Conservation (phyloP, 2,797 vertebrate species). For the Thripadectes ignobilis region DNA sequence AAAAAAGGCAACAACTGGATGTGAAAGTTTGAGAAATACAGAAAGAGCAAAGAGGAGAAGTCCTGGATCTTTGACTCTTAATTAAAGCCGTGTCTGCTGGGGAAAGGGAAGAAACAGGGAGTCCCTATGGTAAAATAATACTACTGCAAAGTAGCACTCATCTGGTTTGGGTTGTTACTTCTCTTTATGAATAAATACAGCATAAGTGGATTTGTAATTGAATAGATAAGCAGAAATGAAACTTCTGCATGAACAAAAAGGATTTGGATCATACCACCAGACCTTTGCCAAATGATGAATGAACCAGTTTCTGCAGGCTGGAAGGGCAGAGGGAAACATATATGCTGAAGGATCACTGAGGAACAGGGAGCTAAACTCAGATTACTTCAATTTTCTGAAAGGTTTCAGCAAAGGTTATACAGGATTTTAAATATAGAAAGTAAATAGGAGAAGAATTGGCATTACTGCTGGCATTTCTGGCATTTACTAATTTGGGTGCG, state of each 20-base stretch:
- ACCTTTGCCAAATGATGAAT: not conserved
- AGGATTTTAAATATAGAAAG: conserved; percentile 1
- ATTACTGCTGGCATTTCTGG: conserved; percentile 43
- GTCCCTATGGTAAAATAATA: not conserved
- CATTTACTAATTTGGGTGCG: not conserved
- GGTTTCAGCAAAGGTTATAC: conserved; percentile 45
- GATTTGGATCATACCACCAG: not conserved
- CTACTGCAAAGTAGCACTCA: not conserved
- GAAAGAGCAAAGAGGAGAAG: not conserved
- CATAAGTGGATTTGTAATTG: not conserved
- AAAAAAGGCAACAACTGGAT: not conserved
- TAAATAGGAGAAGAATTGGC: not conserved
- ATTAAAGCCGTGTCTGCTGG: not conserved
- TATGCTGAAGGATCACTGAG: not conserved
- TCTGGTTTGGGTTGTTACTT: not conserved
- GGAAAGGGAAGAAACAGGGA: not conserved
- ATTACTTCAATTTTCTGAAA: not conserved
- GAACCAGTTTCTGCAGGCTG: not conserved
- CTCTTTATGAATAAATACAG: not conserved
- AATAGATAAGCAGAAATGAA: not conserved
- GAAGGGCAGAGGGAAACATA: not conserved
- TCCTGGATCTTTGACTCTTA: not conserved
- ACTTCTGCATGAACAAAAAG: not conserved
- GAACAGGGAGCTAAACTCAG: not conserved
- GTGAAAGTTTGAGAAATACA: not conserved